Base-by-base conservation (phyloP, 2,113 vertebrate species). In the Podarcis cretensis region DNA sequence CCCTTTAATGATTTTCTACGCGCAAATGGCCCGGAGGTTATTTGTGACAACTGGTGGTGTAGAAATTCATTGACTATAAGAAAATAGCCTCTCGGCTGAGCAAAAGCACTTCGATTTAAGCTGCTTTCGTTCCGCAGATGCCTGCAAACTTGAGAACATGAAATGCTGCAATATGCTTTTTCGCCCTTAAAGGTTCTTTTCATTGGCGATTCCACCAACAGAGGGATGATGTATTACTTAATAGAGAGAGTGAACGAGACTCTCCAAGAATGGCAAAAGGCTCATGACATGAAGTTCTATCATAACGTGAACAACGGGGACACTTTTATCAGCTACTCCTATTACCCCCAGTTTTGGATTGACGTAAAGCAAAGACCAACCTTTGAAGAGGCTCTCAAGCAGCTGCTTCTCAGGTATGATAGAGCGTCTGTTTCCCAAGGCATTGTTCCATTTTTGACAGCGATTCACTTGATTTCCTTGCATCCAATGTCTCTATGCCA, bases 161-260 rank as follows among this genome's bases (percentile, higher is more conserved):
- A 30, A 78, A 85, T 1, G 86, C 25, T 89, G 16, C 87, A 0
- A 73, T 83, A 14, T 84, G 73, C 27, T 94, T 86, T 95, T 95
- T 92, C 85, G 85, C 10, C 77, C 93, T 90, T 90, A 59, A 91
- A 99, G 99, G 95, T 99, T 93, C 94, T 99, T 95, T 99, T 99
- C 87, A 98, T 99, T 78, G 99, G 99, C 1, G 99, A 99, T 92
- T 99, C 99, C 35, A 99, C 99, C 90, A 99, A 99, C 94, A 97
- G 99, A 57, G 99, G 99, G 25, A 99, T 99, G 96, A 99, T 99
- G 99, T 99, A 98, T 92, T 99, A 99, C 92, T 96, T 99, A 89
- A 98, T 98, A 92, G 98, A 99, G 96, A 96, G 98, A 90, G 96
- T 98, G 66, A 99, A 99, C 92, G 96, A 97, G 90, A 99, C 98